Percentiles rank a stretch among this genome's conserved stretches.
Conservation (phyloP, 2,888 invertebrate species). For the Eristalis arbustorum region DNA sequence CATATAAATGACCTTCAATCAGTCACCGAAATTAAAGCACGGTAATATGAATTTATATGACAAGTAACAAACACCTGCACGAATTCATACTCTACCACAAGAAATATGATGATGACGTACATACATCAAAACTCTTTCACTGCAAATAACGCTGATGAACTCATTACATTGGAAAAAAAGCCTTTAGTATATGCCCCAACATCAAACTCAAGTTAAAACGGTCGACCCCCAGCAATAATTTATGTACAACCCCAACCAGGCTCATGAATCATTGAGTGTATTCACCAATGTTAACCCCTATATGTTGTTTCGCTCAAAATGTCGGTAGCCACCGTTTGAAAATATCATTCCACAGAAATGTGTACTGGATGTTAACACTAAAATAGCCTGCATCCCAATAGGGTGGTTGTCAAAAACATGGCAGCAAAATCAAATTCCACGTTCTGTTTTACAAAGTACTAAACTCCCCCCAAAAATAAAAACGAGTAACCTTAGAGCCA, state of each 20-base stretch:
- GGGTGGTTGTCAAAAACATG: slow-evolving; percentile 67
- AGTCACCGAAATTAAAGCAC: too few species aligned
- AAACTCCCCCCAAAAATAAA: slow-evolving; percentile 22
- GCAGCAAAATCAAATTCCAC: slow-evolving; percentile 59
- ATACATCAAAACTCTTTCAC: not conserved
- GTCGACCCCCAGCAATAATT: slow-evolving; percentile 43
- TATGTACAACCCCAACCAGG: slow-evolving; percentile 41
- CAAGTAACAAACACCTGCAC: not conserved
- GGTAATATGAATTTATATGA: too few species aligned
- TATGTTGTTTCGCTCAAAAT: slow-evolving; percentile 25
- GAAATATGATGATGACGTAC: not conserved
- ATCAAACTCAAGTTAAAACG: slow-evolving; percentile 16
- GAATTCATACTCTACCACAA: not conserved
- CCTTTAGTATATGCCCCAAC: not conserved
- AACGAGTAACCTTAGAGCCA: slow-evolving; percentile 19
- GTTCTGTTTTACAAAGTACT: slow-evolving; percentile 27
- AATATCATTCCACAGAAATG: slow-evolving; percentile 20
- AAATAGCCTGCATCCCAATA: slow-evolving; percentile 47
- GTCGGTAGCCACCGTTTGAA: slow-evolving; percentile 22
- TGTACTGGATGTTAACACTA: slow-evolving; percentile 39
- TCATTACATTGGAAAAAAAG: not conserved
- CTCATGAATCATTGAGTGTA: slow-evolving; percentile 55
- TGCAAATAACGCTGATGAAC: not conserved
- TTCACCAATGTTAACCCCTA: slow-evolving; percentile 45
- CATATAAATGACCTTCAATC: too few species aligned